A percentile compares a stretch with the other conserved stretches of the same genome.
Evolutionary conservation across 2,113 vertebrate genomes (phyloP).

Genomic region (Pheucticus melanocephalus): DNA sequence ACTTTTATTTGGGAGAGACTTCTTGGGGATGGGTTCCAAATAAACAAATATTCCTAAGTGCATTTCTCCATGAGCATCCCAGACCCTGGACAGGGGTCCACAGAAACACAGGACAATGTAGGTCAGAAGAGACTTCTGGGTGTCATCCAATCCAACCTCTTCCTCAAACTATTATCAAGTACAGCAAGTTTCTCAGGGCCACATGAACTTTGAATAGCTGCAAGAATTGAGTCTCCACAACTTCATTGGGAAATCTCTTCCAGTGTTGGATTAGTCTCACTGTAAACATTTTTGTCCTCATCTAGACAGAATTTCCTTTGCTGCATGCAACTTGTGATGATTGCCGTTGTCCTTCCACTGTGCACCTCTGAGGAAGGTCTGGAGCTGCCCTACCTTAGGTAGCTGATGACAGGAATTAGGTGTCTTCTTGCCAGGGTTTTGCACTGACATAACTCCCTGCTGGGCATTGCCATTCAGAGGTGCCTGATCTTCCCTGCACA

Average conservation of each 20-base stretch:
- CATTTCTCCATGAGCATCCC: neutral
- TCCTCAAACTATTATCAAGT: neutral
- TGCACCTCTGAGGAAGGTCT: neutral
- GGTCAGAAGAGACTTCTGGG: neutral
- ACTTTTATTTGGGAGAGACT: neutral
- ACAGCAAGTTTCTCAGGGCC: neutral
- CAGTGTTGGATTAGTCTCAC: neutral
- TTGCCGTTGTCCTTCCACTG: neutral
- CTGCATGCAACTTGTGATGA: neutral
- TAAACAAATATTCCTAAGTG: neutral
- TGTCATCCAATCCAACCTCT: neutral
- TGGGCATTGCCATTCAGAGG: neutral
- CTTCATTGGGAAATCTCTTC: neutral
- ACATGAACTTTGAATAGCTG: neutral
- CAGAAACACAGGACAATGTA: neutral
- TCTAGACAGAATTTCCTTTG: neutral
- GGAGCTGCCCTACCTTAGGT: neutral
- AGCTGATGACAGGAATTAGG: neutral
- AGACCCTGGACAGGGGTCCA: neutral
- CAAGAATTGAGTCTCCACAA: neutral
- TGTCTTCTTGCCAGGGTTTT: neutral
- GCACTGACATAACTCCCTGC: neutral
- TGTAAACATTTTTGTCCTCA: neutral
- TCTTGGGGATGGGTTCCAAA: neutral
- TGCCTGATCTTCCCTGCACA: neutral